These are phyloP conservation scores for Stichodactyla mertensii DNA, from an alignment of 64 coral and sea anemone genomes.

Conservation along the genomic window DNA sequence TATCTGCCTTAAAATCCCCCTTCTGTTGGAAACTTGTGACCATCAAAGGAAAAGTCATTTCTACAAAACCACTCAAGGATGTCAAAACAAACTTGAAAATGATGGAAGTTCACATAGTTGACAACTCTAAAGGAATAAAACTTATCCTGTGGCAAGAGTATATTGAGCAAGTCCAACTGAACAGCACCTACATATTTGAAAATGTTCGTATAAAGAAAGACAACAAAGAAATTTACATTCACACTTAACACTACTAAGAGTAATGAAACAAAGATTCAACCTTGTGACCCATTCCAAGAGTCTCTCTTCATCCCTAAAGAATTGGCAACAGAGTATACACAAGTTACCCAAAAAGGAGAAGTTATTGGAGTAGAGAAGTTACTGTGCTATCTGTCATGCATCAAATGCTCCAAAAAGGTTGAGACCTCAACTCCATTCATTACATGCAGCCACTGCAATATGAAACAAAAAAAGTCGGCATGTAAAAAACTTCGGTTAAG, in stretches of 20 bases:
- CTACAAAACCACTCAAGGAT: too few species aligned
- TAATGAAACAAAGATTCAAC: conserved; percentile 6
- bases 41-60: too few species aligned
- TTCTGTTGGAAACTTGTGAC: too few species aligned
- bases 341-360: conserved; percentile 19
- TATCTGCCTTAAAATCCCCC: too few species aligned
- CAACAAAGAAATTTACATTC: conserved; percentile 32
- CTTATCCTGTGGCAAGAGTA: conserved; percentile 28
- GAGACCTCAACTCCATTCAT: not conserved
- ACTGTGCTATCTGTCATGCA: conserved; percentile 17
- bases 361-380: conserved; percentile 35
- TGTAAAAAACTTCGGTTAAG: not conserved
- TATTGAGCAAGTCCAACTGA: conserved; percentile 12
- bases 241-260: conserved; percentile 27
- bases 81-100: conserved; percentile 24
- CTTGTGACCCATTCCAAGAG: conserved; percentile 13
- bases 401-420: conserved; percentile 37
- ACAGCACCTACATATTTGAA: conserved; percentile 27
- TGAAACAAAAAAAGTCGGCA: conserved; percentile 28
- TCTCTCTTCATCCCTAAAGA: conserved; percentile 29
- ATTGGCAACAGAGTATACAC: conserved; percentile 7
- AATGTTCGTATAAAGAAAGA: conserved; percentile 25
- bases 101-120: conserved; percentile 30
- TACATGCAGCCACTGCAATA: conserved; percentile 27
- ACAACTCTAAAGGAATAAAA: conserved; percentile 14